These are phyloP conservation scores for Tachuris rubrigastra DNA, from an alignment of 2,113 vertebrate genomes.

Conservation along the genomic window DNA sequence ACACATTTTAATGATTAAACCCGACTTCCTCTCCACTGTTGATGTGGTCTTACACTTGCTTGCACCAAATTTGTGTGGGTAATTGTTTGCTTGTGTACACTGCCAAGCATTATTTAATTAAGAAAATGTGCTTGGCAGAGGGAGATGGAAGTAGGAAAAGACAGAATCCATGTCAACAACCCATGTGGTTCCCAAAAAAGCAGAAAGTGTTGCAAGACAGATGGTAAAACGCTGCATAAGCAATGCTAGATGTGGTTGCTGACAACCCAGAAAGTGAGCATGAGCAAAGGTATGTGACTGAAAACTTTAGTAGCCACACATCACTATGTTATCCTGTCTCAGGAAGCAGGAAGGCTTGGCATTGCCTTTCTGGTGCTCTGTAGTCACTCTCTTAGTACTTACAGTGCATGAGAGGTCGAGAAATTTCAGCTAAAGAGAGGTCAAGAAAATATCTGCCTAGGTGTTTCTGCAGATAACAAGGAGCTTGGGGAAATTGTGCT, in stretches of 20 bases:
- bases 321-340: not conserved
- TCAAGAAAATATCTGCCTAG: not conserved
- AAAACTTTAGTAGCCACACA: not conserved
- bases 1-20: slow-evolving; percentile 3
- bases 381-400: not conserved
- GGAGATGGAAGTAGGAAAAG: not conserved
- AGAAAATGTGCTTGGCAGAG: not conserved
- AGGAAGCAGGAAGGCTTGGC: not conserved
- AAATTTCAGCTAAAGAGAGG: not conserved
- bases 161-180: not conserved
- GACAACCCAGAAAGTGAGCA: not conserved
- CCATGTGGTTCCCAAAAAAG: not conserved
- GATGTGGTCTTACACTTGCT: not conserved
- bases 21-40: not conserved
- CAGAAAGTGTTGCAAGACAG: not conserved
- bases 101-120: not conserved
- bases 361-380: not conserved
- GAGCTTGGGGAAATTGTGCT: not conserved
- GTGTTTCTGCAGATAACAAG: not conserved
- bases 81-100: not conserved
- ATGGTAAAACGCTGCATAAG: not conserved
- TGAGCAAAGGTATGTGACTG: not conserved
- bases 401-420: not conserved
- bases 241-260: not conserved
- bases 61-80: not conserved